Conservation (phyloP, 2,888 invertebrate species). For the Apamea epomidion region DNA sequence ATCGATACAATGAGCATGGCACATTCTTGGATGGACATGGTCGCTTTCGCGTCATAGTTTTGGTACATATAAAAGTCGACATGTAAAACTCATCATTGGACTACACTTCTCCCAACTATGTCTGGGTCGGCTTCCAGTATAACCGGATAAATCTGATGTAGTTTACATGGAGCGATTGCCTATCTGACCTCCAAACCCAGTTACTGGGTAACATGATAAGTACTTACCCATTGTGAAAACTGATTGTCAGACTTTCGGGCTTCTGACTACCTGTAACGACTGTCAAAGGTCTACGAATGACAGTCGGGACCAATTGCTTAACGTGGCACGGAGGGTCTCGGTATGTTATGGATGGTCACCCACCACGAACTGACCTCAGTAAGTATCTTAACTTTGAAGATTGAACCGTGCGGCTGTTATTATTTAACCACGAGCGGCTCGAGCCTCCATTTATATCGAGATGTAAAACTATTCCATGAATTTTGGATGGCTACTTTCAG, state of each 20-base stretch:
- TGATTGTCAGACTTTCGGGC: no score
- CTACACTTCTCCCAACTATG: neutral
- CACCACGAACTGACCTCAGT: neutral
- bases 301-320: no score
- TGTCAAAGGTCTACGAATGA: no score
- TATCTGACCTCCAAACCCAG: no score
- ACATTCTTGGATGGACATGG: neutral
- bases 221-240: no score
- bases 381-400: neutral
- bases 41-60: neutral
- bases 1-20: neutral
- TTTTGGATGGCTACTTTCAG: neutral
- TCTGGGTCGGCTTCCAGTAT: neutral
- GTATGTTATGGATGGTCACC: no score
- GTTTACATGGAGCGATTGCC: neutral
- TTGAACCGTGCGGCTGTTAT: neutral
- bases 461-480: neutral
- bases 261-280: no score
- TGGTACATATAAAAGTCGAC: no score
- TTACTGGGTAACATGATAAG: no score
- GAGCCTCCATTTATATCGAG: neutral
- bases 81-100: neutral
- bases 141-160: neutral
- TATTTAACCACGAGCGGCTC: neutral
- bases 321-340: no score